phyloP scores from a whole-genome alignment of 2,888 invertebrate genomes.

The Listrodromus nycthemerus region DNA sequence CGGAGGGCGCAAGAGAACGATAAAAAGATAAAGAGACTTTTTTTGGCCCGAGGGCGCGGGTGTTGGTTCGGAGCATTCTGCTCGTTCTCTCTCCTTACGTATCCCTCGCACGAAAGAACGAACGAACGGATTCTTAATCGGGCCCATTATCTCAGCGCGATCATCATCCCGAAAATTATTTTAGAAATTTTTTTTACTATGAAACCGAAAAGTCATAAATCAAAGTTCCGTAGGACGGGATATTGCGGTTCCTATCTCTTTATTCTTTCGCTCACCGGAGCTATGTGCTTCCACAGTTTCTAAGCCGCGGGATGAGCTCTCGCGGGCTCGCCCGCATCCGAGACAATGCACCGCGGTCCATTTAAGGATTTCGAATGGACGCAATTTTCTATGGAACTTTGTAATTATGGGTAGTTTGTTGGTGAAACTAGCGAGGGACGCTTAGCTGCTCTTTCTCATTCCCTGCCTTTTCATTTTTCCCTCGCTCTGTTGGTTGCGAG shows the following conservation, averaged over 20 bases:
- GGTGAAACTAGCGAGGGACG: slow-evolving; percentile 73
- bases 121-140: slow-evolving; percentile 83
- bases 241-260: slow-evolving; percentile 26
- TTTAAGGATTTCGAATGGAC: slow-evolving; percentile 84
- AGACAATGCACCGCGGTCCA: slow-evolving; percentile 82
- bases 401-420: slow-evolving; percentile 84
- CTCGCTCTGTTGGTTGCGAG: slow-evolving; percentile 13
- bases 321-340: slow-evolving; percentile 70
- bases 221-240: slow-evolving; percentile 77
- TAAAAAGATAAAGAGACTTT: slow-evolving; percentile 58
- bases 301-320: slow-evolving; percentile 64
- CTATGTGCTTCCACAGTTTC: slow-evolving; percentile 62
- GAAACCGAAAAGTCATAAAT: slow-evolving; percentile 85
- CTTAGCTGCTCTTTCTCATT: slow-evolving; percentile 63
- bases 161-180: slow-evolving; percentile 84
- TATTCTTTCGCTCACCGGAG: slow-evolving; percentile 41
- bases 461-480: slow-evolving; percentile 20
- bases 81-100: slow-evolving; percentile 33
- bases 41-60: slow-evolving; percentile 57
- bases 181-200: slow-evolving; percentile 82
- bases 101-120: slow-evolving; percentile 69
- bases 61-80: slow-evolving; percentile 49
- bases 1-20: slow-evolving; percentile 46
- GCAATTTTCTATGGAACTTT: slow-evolving; percentile 84
- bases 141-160: slow-evolving; percentile 84